Percentiles rank a stretch among this genome's conserved stretches.
Conservation (phyloP, 2,888 invertebrate species). For the Apamea epomidion region DNA sequence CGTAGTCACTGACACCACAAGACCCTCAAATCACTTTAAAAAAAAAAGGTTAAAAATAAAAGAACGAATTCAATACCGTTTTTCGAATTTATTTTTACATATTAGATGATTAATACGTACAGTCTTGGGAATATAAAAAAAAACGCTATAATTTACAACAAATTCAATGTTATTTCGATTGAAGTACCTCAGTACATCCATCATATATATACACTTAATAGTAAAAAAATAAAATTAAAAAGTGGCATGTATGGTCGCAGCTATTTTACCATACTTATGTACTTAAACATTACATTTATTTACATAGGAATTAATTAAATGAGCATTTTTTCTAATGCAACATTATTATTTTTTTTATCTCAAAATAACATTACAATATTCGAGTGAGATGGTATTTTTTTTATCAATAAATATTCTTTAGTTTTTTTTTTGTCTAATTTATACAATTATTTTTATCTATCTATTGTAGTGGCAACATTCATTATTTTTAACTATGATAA, state of each 20-base stretch:
- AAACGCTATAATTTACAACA: constrained; percentile 85
- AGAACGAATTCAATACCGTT: constrained; percentile 82
- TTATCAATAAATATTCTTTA: constrained; percentile 70
- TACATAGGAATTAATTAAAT: constrained; percentile 86
- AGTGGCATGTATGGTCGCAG: constrained; percentile 65
- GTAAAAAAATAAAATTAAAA: constrained; percentile 68
- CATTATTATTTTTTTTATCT: constrained; percentile 56
- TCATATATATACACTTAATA: constrained; percentile 76
- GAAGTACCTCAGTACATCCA: constrained; percentile 67
- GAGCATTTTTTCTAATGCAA: constrained; percentile 68
- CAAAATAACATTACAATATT: constrained; percentile 64
- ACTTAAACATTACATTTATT: constrained; percentile 78
- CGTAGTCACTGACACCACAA: not conserved
- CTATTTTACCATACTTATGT: constrained; percentile 64
- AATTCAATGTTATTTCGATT: constrained; percentile 70
- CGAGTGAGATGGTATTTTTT: constrained; percentile 64
- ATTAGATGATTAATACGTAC: constrained; percentile 89
- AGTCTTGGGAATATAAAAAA: constrained; percentile 88
- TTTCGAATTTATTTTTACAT: constrained; percentile 88
- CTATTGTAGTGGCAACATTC: constrained; percentile 83
- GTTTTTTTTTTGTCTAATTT: constrained; percentile 76
- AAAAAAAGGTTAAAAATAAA: constrained; percentile 75
- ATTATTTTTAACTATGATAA: constrained; percentile 64
- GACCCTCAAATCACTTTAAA: not conserved
- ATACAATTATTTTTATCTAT: constrained; percentile 87